Conservation (phyloP, 2,797 vertebrate genomes). For the Yasuhikotakia modesta region DNA sequence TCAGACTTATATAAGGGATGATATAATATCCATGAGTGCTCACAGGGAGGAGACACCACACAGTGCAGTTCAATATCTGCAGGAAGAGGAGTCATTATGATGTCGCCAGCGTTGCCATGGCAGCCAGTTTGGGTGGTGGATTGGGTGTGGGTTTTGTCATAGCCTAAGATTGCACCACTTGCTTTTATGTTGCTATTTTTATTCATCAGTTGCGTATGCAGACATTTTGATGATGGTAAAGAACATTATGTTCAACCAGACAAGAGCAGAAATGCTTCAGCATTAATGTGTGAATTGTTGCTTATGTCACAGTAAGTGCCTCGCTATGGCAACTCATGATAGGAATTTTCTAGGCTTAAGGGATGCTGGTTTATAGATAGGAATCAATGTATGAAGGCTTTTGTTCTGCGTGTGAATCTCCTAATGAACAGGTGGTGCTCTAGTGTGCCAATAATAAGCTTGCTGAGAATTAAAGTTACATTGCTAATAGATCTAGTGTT, state of each 20-base stretch:
- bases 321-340: conserved; percentile 42
- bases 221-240: conserved; percentile 61
- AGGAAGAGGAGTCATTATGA: conserved; percentile 79
- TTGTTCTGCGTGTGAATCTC: conserved; percentile 1
- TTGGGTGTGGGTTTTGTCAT: conserved; percentile 80
- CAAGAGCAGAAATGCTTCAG: conserved; percentile 44
- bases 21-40: conserved; percentile 73
- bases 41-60: conserved; percentile 75
- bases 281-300: conserved; percentile 46
- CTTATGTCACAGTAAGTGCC: conserved; percentile 29
- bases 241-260: conserved; percentile 45
- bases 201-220: conserved; percentile 73
- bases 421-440: background rate
- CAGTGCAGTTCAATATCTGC: conserved; percentile 77
- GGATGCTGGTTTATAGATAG: conserved; percentile 19
- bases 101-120: conserved; percentile 81
- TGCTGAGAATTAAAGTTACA: conserved; percentile 22
- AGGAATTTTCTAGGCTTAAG: conserved; percentile 3
- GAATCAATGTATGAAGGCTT: conserved; percentile 15
- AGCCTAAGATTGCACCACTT: conserved; percentile 82
- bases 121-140: conserved; percentile 80
- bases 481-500: conserved; percentile 63
- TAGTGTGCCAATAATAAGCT: conserved; percentile 13
- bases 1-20: conserved; percentile 76
- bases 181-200: conserved; percentile 86